Evolutionary conservation across 2,888 invertebrate genomes (phyloP).

Genomic region (Agrochola macilenta): DNA sequence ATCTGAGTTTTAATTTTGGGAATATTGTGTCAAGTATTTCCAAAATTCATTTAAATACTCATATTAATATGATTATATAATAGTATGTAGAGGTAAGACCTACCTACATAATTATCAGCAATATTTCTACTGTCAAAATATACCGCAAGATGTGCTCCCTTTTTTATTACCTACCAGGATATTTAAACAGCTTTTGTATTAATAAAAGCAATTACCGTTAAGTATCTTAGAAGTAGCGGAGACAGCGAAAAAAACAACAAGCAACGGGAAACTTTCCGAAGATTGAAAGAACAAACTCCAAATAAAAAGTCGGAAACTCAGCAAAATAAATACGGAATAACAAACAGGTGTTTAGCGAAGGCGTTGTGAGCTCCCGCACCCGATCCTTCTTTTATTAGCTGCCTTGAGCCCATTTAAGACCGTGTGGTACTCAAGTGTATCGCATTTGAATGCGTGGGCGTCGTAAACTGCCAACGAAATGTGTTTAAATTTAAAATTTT

Average conservation of each 20-base stretch:
- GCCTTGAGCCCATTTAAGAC: slow-evolving; percentile 73
- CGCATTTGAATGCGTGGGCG: slow-evolving; percentile 68
- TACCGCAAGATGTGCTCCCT: slow-evolving; percentile 3
- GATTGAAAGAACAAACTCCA: slow-evolving; percentile 60
- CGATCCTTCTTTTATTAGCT: slow-evolving; percentile 75
- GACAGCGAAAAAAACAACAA: slow-evolving; percentile 45
- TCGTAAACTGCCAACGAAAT: slow-evolving; percentile 70
- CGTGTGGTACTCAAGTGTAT: slow-evolving; percentile 69
- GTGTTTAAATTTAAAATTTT: slow-evolving; percentile 70
- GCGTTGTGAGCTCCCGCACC: slow-evolving; percentile 63
- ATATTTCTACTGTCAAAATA: neutral
- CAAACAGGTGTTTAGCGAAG: slow-evolving; percentile 74
- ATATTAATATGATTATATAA: neutral
- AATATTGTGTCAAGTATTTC: neutral
- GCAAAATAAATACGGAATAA: slow-evolving; percentile 70
- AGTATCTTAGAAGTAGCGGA: slow-evolving; percentile 43
- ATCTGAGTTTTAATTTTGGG: neutral
- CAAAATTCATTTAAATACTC: neutral
- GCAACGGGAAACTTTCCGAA: slow-evolving; percentile 47
- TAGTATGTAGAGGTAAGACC: neutral
- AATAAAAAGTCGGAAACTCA: slow-evolving; percentile 59
- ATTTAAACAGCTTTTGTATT: slow-evolving; percentile 33
- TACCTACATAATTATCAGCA: neutral
- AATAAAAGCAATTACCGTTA: slow-evolving; percentile 59
- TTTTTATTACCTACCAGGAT: slow-evolving; percentile 26